Evolutionary conservation across 30 jellyfish, hydroid and myxozoan genomes (phyloP).

Genomic region (Aurelia aurita): DNA sequence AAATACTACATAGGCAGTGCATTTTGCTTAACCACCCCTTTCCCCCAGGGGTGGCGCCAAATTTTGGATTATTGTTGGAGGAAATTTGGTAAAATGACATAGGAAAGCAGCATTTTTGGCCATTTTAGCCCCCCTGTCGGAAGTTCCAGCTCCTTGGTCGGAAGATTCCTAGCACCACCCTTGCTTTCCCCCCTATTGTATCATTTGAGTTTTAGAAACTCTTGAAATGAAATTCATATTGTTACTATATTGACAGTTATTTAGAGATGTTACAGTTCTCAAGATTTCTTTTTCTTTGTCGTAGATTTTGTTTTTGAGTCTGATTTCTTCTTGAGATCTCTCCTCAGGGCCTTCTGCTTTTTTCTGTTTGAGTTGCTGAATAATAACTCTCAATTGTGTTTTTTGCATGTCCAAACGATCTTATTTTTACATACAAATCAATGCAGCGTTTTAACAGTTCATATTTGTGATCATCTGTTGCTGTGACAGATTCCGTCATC

Average conservation of each 20-base stretch:
- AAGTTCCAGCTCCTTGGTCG: too few relatives aligned
- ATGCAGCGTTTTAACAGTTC: not conserved
- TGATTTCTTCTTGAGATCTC: slow-evolving; percentile 49
- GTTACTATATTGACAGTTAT: not conserved
- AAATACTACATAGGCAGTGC: not conserved
- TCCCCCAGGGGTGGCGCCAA: too few relatives aligned
- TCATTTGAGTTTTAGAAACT: not conserved
- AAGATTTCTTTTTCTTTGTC: slow-evolving; percentile 30
- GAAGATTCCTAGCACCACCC: too few relatives aligned
- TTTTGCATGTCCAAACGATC: slow-evolving; percentile 23
- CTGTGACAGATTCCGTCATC: not conserved
- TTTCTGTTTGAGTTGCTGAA: slow-evolving; percentile 21
- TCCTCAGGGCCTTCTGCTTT: slow-evolving; percentile 58
- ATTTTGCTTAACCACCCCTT: too few relatives aligned
- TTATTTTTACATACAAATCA: not conserved
- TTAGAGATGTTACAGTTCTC: not conserved
- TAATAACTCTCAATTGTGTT: slow-evolving; percentile 17
- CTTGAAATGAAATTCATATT: slow-evolving; percentile 9
- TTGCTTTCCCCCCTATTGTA: too few relatives aligned
- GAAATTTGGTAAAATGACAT: too few relatives aligned
- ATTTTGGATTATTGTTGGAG: too few relatives aligned
- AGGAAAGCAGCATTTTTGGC: too few relatives aligned
- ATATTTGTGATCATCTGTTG: not conserved
- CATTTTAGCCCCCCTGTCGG: too few relatives aligned
- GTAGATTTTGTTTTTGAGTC: slow-evolving; percentile 6